phyloP scores from a whole-genome alignment of 1,140 invertebrate species.

The Drosophila sp. region DNA sequence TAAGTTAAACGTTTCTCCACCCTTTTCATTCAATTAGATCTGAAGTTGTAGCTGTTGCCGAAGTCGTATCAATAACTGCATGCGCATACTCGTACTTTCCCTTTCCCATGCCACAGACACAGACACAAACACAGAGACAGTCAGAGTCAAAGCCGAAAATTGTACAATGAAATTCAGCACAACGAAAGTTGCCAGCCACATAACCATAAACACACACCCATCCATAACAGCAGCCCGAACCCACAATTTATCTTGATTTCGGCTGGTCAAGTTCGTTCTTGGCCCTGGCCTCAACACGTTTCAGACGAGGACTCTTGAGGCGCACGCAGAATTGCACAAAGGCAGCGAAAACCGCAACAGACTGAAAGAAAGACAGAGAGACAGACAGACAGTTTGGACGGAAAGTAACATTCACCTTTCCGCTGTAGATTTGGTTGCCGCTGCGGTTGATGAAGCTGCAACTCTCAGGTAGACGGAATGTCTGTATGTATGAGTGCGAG shows the following conservation, averaged over 20 bases:
- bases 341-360: constrained; percentile 12
- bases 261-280: constrained; percentile 59
- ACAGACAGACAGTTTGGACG: not conserved
- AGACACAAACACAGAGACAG: constrained; percentile 12
- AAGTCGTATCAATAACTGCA: constrained; percentile 75
- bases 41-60: constrained; percentile 34
- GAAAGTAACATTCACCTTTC: constrained; percentile 25
- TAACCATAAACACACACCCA: constrained; percentile 25
- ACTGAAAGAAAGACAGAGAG: not conserved
- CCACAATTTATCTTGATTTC: constrained; percentile 69
- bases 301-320: constrained; percentile 9
- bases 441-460: constrained; percentile 46
- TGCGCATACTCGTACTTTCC: constrained; percentile 61
- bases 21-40: constrained; percentile 70
- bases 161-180: constrained; percentile 79
- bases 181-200: constrained; percentile 72
- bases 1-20: constrained; percentile 69
- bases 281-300: constrained; percentile 12
- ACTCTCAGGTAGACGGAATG: constrained; percentile 36
- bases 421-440: not conserved
- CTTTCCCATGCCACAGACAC: constrained; percentile 61
- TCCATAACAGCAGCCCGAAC: constrained; percentile 40
- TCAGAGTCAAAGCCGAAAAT: constrained; percentile 52
- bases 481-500: not conserved
- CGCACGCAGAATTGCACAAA: constrained; percentile 45